Evolutionary conservation across 2,113 vertebrate species (phyloP), one percentile per base, ranked within the genome.

Genomic region (Rhadina sibilatrix): DNA sequence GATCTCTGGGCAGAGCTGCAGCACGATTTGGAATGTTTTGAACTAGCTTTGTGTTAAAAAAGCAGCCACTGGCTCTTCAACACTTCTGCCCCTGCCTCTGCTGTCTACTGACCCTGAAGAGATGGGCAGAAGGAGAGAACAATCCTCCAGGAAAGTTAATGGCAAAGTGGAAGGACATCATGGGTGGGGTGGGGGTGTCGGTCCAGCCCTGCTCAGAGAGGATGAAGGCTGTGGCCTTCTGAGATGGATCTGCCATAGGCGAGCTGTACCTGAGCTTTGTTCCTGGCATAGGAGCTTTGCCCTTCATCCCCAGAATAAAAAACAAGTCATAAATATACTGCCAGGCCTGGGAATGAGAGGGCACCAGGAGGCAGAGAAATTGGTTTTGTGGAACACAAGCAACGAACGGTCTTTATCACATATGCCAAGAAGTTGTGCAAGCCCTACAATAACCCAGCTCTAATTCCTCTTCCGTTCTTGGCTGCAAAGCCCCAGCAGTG

Each of bases 21-120:
- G 54, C 2, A 1, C 2, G 16, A 50, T 83, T 37, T 50, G 42
- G 56, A 85, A 75, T 2, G 0, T 53, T 65, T 12, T 52, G 25
- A 87, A 54, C 47, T 15, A 10, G 52, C 3, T 84, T 5, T 0
- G 0, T 14, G 35, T 24, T 35, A 59, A 30, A 4, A 22, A 76
- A 79, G 76, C 38, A 38, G 57, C 25, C 15, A 11, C 24, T n/a
- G 46, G 28, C n/a, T 70, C 65, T 28, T 85, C 85, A 87, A 9
- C 30, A 15, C 44, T 88, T 78, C 85, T 54, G 17, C 10, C 61
- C 23, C 38, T 44, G 33, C 22, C 44, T 84, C 71, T 20, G 12
- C 53, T 38, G 12, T 66, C 69, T 70, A 5, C 46, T 21, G 52
- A 64, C 44, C 64, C 54, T 15, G 31, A 56, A 37, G 65, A 78